phyloP scores from a whole-genome alignment of 2,888 invertebrate genomes.

The Molorchus minor region DNA sequence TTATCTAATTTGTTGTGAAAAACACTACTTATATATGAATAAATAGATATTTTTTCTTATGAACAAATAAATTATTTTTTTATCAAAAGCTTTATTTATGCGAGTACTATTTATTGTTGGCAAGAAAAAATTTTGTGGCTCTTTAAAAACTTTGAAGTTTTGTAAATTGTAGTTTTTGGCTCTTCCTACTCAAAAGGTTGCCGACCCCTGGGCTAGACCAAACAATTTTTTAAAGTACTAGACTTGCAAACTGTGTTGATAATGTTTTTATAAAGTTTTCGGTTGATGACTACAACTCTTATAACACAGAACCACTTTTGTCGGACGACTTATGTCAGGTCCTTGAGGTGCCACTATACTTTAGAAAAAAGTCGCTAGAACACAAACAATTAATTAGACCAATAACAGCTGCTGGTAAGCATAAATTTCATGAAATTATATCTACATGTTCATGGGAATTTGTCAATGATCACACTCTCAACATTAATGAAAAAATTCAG shows the following conservation, averaged over 20 bases:
- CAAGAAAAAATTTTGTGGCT: too few species aligned
- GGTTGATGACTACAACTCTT: not conserved
- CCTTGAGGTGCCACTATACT: not conserved
- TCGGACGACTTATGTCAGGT: too few species aligned
- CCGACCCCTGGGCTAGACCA: slow-evolving; percentile 6
- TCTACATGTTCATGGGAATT: not conserved
- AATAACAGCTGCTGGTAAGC: not conserved
- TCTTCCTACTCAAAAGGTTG: too few species aligned
- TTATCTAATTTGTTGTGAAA: too few species aligned
- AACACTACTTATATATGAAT: too few species aligned
- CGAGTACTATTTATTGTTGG: too few species aligned
- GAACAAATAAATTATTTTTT: too few species aligned
- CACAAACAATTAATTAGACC: not conserved
- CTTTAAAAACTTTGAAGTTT: too few species aligned
- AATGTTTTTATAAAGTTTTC: slow-evolving; percentile 9
- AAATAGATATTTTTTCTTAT: too few species aligned
- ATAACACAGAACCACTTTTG: too few species aligned
- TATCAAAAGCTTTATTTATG: too few species aligned
- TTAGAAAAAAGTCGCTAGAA: not conserved
- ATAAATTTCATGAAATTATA: not conserved
- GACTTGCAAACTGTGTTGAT: slow-evolving; percentile 6
- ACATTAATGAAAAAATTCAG: not conserved
- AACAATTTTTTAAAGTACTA: slow-evolving; percentile 2
- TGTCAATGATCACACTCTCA: not conserved
- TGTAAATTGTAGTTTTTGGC: too few species aligned